A percentile compares a stretch with the other conserved stretches of the same genome.
These are phyloP conservation scores for Enteromius argenteus DNA, from an alignment of 2,797 vertebrate species.

Conservation along the genomic window DNA sequence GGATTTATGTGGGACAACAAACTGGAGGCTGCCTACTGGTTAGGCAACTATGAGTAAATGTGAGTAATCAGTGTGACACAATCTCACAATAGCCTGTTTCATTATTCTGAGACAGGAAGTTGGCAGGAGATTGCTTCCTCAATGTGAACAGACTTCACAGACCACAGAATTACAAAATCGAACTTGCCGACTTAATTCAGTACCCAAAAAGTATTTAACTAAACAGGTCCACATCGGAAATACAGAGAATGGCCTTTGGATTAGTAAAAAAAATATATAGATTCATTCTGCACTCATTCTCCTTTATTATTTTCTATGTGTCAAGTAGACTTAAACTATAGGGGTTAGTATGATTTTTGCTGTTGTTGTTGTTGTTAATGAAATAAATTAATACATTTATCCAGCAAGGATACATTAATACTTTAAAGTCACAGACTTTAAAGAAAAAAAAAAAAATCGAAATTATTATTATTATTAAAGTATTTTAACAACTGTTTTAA, in stretches of 20 bases:
- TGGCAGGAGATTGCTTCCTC: conserved; percentile 58
- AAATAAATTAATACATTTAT: background rate
- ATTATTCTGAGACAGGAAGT: conserved; percentile 62
- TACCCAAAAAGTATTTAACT: conserved; percentile 64
- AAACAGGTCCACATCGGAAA: conserved; percentile 59
- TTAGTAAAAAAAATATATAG: conserved; percentile 60
- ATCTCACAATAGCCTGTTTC: conserved; percentile 63
- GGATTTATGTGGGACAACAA: background rate
- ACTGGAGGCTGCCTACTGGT: conserved; percentile 26
- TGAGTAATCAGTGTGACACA: conserved; percentile 57
- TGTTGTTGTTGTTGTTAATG: background rate
- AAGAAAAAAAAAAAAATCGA: too few species aligned
- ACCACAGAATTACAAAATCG: conserved; percentile 59
- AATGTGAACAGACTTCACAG: conserved; percentile 57
- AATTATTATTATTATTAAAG: background rate
- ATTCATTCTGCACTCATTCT: conserved; percentile 72
- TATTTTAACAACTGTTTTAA: background rate
- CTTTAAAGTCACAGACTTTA: too few species aligned
- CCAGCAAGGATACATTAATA: background rate
- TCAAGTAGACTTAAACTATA: background rate
- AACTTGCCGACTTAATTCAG: conserved; percentile 61
- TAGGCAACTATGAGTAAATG: conserved; percentile 36
- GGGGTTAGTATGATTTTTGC: background rate
- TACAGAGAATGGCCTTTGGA: conserved; percentile 56
- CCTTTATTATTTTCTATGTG: conserved; percentile 38